Base-by-base conservation (phyloP, 1,140 invertebrate genomes). In the Pachypeltis micranthus region DNA sequence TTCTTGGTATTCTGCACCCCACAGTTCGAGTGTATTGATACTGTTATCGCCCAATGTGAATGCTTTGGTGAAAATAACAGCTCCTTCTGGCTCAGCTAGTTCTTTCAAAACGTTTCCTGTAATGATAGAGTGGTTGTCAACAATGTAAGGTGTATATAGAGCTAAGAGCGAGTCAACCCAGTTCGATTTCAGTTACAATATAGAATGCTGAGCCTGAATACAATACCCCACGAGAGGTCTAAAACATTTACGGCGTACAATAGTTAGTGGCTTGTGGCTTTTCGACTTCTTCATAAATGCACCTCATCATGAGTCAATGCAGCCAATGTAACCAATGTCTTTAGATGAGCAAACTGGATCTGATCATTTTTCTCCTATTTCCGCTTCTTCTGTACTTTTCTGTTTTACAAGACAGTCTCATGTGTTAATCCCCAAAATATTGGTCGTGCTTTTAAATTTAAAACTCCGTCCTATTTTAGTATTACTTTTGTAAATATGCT, bases 1-100 rank as follows among this genome's bases (percentile, higher is more conserved):
- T 75, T 98, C 96, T 77, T 98, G 96, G 71, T 98, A 99, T 73
- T 99, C 96, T 0, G 95, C 96, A 0, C 93, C 94, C 96, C 96
- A 98, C 2, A 98, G 74, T 73, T 98, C 96, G 61, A 97, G 73
- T 0, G 91, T 86, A 56, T 85, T 94, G 14, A 98, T 87, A 7
- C 92, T 97, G 0, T 91, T 89, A 78, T 98, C 96, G 7, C 94
- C 96, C 10, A 98, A 75, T 65, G 93, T 85, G 73, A 98, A 96
- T 69, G 84, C 82, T 61, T 88, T 84, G 0, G 88, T 85, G 68
- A 88, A 91, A 55, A 99, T 94, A 0, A 94, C 80, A 0, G 94
- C 96, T 29, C 96, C 96, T 7, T 83, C 82, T 0, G 93, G 93
- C 70, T 98, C 94, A 0, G 93, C 91, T 1, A 99, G 75, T 76